phyloP scores from a whole-genome alignment of 2,113 vertebrate species.

The Hyperopisus bebe region DNA sequence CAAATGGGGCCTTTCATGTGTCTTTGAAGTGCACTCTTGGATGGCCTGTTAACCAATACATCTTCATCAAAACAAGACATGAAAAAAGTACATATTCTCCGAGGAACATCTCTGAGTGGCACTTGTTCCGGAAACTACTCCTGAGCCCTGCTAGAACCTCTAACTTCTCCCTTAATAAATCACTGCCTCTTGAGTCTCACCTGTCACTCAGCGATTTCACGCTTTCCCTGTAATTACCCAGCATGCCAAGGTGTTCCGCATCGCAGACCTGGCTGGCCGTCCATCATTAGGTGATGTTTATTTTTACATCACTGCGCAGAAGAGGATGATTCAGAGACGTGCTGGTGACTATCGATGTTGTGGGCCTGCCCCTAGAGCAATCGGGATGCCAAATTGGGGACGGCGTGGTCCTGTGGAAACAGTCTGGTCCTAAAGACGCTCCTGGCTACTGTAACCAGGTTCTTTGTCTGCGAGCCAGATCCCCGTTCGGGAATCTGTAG shows the following conservation, averaged over 20 bases:
- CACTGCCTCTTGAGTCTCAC: background rate
- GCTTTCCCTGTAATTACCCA: background rate
- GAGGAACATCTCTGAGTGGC: background rate
- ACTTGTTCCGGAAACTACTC: background rate
- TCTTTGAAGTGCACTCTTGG: background rate
- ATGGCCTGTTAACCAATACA: background rate
- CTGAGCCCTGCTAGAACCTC: background rate
- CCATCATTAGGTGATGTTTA: background rate
- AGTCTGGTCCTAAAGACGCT: background rate
- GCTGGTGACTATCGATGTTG: background rate
- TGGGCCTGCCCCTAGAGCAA: background rate
- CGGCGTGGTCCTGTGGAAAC: background rate
- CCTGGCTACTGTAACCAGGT: background rate
- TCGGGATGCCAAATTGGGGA: background rate
- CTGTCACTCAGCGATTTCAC: background rate
- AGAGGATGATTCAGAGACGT: background rate
- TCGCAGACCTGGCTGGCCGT: background rate
- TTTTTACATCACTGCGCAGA: background rate
- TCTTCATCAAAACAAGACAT: constrained; percentile 3
- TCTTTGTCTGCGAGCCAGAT: background rate
- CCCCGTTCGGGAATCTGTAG: background rate
- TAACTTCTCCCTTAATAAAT: background rate
- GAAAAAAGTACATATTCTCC: background rate
- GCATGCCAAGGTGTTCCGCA: background rate
- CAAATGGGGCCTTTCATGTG: background rate